Conservation (phyloP, 2,888 invertebrate species). For the Eupithecia abbreviata region DNA sequence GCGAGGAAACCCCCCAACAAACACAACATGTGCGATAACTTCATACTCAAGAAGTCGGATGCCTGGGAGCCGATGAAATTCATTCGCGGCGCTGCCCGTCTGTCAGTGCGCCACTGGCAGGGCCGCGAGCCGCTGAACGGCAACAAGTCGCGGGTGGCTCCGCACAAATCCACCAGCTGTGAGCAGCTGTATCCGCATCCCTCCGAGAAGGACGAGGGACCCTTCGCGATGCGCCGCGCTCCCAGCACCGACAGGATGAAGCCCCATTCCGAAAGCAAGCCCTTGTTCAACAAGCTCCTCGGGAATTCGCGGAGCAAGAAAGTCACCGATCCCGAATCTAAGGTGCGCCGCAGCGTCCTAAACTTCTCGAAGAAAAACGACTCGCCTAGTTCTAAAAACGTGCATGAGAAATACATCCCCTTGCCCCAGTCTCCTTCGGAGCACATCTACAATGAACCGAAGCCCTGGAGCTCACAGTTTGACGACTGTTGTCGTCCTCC, state of each 20-base stretch:
- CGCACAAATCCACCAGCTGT: constrained; percentile 79
- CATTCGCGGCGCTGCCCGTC: constrained; percentile 76
- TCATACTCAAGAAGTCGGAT: constrained; percentile 82
- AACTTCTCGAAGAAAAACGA: constrained; percentile 74
- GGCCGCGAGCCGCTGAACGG: constrained; percentile 75
- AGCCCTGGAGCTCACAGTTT: constrained; percentile 67
- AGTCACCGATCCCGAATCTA: constrained; percentile 69
- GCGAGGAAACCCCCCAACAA: constrained; percentile 73
- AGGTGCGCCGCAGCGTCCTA: constrained; percentile 71
- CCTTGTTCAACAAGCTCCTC: constrained; percentile 75
- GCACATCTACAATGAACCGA: constrained; percentile 76
- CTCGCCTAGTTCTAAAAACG: constrained; percentile 62
- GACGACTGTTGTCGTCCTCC: constrained; percentile 77
- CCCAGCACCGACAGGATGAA: constrained; percentile 81
- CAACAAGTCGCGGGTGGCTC: constrained; percentile 67
- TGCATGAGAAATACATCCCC: constrained; percentile 80
- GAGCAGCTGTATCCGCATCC: constrained; percentile 77
- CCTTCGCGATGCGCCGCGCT: constrained; percentile 73
- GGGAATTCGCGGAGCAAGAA: constrained; percentile 76
- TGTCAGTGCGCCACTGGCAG: constrained; percentile 83
- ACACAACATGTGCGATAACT: constrained; percentile 77
- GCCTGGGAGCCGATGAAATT: constrained; percentile 81
- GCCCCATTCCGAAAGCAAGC: constrained; percentile 69
- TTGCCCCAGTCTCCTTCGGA: constrained; percentile 69
- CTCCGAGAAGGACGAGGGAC: constrained; percentile 67